phyloP scores from a whole-genome alignment of 2,888 invertebrate genomes.

The Drosophila basisetae region DNA sequence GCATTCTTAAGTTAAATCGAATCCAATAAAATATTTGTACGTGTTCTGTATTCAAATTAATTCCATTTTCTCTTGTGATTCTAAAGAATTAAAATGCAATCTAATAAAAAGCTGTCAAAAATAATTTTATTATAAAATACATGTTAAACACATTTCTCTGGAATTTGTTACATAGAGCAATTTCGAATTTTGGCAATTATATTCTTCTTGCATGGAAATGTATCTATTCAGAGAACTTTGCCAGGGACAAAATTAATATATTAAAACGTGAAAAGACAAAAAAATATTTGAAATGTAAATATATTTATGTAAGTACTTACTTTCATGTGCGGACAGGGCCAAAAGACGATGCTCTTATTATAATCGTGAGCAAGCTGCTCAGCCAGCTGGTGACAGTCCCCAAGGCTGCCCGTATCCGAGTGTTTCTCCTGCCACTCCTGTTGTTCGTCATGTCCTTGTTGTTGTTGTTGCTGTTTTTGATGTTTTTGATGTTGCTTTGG shows the following conservation, averaged over 20 bases:
- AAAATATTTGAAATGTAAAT: neutral
- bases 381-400: slow-evolving; percentile 84
- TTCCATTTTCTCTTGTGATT: neutral
- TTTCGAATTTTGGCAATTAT: neutral
- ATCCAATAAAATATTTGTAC: slow-evolving; percentile 1
- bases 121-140: neutral
- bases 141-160: neutral
- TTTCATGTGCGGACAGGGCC: slow-evolving; percentile 85
- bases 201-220: neutral
- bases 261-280: neutral
- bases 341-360: slow-evolving; percentile 84
- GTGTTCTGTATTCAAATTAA: neutral
- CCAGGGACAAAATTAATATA: neutral
- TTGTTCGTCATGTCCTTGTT: neutral
- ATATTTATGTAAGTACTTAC: slow-evolving; percentile 71
- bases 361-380: slow-evolving; percentile 83
- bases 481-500: slow-evolving; percentile 18
- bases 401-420: slow-evolving; percentile 57
- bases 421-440: slow-evolving; percentile 8
- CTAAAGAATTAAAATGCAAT: neutral
- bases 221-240: neutral
- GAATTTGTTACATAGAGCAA: neutral
- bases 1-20: too few relatives aligned
- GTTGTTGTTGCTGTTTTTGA: slow-evolving; percentile 21
- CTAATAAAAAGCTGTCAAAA: too few relatives aligned